Base-by-base conservation (phyloP, 2,797 vertebrate genomes). In the Sylvia borin region DNA sequence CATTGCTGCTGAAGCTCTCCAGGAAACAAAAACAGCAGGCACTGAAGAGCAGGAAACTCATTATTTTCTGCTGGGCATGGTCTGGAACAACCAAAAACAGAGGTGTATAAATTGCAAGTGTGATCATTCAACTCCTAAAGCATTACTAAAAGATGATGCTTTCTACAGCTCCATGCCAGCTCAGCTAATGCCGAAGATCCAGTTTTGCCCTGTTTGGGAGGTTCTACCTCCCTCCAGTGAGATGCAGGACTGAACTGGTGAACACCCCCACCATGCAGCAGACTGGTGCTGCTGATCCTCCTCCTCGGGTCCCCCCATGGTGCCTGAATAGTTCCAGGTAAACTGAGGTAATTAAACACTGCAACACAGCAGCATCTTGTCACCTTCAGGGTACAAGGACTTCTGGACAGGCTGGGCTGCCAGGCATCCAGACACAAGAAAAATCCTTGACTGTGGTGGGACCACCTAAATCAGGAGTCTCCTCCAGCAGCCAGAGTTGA, bases 281-380 rank as follows among this genome's bases (percentile, higher is more conserved):
- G 42, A 42, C 7, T 10, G 34, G 20, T 31, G 42, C 50, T 58
- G 32, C 43, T 57, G 42, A 45, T 89, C 26, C 61, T 55, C 50
- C 55, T 18, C 6, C 31, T 11, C 12, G 43, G 12, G 18, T 20
- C 48, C 36, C 1, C 9, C 15, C 48, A 1, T 0, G 0, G 61
- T 9, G 19, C 22, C n/a, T 21, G 3, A 91, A 13, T 3, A 66
- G 22, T 40, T 91, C n/a, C 77, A 78, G 80, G 58, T 34, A 86
- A 64, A 78, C 1, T 20, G 15, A 71, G 11, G 11, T n/a, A 85
- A 85, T 64, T 38, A 53, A 83, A 47, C 36, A 43, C 12, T 10
- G 51, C 32, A 51, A 57, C 36, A 82, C 24, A 81, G 55, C 25
- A 85, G 36, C 55, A 57, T 16, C 62, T 40, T 26, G 47, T 36